These are phyloP conservation scores for Lordiphosa mommai DNA, from an alignment of 1,140 invertebrate genomes.

Conservation along the genomic window DNA sequence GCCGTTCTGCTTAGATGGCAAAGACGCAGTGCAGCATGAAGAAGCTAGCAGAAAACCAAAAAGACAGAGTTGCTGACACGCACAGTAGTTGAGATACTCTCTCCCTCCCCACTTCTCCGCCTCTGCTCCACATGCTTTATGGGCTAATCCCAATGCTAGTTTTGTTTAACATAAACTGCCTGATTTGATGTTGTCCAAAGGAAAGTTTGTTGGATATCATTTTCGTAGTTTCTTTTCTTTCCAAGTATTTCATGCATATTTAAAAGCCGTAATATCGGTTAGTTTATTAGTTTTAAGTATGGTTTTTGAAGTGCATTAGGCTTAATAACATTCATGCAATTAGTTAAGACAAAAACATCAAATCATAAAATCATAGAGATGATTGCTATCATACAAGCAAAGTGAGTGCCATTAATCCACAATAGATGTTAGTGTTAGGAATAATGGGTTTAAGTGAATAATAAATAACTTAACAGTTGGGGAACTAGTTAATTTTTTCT, in stretches of 20 bases:
- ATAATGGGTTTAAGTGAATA: no score
- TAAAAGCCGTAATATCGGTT: constrained; percentile 18
- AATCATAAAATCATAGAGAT: not conserved
- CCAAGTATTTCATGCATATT: constrained; percentile 23
- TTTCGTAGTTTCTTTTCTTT: constrained; percentile 6
- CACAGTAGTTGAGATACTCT: constrained; percentile 23
- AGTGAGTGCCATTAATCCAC: no score
- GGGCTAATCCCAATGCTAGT: constrained; percentile 43
- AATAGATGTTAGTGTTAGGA: no score
- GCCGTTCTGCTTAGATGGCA: constrained; percentile 69
- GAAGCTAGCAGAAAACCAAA: constrained; percentile 15
- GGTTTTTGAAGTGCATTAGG: constrained; percentile 1
- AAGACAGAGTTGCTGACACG: constrained; percentile 54
- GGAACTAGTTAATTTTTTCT: no score
- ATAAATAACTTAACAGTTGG: no score
- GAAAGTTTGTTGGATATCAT: constrained; percentile 41
- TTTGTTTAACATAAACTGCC: constrained; percentile 73
- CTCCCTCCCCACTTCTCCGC: not conserved
- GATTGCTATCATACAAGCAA: no score
- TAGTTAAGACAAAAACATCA: constrained; percentile 1
- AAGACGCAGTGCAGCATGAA: constrained; percentile 59
- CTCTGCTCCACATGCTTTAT: constrained; percentile 44
- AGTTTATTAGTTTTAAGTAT: constrained; percentile 11
- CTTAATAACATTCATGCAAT: constrained; percentile 8
- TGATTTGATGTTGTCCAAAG: constrained; percentile 67